Percentiles rank a stretch among this genome's conserved stretches.
Conservation (phyloP, 35 echinoderm and acorn worm genomes). For the Heliocidaris erythrogramma region DNA sequence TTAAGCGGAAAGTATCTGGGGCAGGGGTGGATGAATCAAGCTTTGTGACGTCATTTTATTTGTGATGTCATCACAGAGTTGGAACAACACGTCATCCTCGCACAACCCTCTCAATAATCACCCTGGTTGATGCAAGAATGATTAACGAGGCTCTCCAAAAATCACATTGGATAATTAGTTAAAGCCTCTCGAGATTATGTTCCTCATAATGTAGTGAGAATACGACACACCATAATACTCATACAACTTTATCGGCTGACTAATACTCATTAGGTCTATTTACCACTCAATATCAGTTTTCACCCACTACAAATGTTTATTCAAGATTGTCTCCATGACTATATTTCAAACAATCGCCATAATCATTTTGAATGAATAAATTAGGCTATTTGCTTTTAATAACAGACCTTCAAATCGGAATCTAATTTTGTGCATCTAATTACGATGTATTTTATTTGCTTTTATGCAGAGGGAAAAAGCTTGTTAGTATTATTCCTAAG, state of each 20-base stretch:
- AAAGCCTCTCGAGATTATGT: background rate
- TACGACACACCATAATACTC: background rate
- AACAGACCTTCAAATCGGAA: background rate
- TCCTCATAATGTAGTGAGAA: background rate
- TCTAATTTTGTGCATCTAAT: background rate
- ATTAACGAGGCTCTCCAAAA: background rate
- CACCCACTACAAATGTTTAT: background rate
- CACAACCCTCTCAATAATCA: background rate
- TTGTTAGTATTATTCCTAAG: background rate
- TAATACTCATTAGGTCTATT: background rate
- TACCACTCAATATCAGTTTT: background rate
- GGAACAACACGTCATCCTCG: background rate
- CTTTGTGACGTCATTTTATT: background rate
- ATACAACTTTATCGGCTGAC: background rate
- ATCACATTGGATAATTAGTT: background rate
- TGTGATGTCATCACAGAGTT: background rate
- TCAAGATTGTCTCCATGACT: background rate
- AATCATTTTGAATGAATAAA: background rate
- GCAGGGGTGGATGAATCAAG: background rate
- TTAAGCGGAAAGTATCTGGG: background rate
- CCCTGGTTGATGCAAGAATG: background rate
- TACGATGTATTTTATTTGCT: background rate
- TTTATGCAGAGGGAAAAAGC: background rate
- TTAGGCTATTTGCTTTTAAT: background rate
- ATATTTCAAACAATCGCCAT: background rate